A percentile compares a stretch with the other conserved stretches of the same genome.
Conservation (phyloP, 2,797 vertebrate genomes). For the Trachops cirrhosus region DNA sequence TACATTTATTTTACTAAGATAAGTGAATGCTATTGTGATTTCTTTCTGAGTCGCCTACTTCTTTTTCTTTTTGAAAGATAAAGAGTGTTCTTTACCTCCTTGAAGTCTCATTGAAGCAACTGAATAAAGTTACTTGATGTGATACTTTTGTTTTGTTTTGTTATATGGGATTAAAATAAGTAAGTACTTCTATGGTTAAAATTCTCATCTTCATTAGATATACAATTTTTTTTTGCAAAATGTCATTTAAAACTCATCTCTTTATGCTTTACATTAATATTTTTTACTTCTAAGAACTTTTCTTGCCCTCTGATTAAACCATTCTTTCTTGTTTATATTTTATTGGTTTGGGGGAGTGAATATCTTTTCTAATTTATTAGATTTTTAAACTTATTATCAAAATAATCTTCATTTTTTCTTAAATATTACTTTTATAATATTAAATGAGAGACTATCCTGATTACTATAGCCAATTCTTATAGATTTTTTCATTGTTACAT, state of each 20-base stretch:
- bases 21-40: background rate
- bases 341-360: background rate
- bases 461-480: background rate
- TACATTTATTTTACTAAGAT: background rate
- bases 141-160: background rate
- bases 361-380: background rate
- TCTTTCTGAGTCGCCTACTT: background rate
- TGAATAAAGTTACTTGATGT: background rate
- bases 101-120: background rate
- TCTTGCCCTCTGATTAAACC: background rate
- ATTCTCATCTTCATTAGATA: background rate
- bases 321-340: background rate
- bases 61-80: background rate
- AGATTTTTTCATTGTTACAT: background rate
- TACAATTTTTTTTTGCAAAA: background rate
- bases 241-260: background rate
- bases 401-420: background rate
- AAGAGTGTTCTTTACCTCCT: background rate
- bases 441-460: background rate
- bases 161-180: background rate
- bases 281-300: background rate
- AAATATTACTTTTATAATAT: background rate
- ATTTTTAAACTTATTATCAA: background rate
- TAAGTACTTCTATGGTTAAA: background rate
- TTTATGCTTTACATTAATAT: background rate